A percentile compares a stretch with the other conserved stretches of the same genome.
These are phyloP conservation scores for Hippocampus kuda DNA, from an alignment of 2,797 vertebrate species.

Conservation along the genomic window DNA sequence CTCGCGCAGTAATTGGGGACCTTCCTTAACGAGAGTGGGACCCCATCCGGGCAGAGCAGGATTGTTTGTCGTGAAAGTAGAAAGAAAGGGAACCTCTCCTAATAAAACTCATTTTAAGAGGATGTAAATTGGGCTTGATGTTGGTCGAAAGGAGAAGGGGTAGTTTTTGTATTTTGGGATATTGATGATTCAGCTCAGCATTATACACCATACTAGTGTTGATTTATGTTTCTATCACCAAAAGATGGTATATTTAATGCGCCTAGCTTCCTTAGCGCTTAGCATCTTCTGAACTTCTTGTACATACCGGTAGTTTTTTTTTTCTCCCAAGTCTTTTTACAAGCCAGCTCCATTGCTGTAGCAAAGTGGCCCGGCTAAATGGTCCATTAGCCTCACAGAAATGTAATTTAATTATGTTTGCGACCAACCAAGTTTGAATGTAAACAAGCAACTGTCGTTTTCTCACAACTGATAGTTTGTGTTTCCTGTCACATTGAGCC, in stretches of 20 bases:
- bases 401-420: too few species aligned
- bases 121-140: background rate
- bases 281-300: background rate
- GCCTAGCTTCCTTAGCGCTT: background rate
- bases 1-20: slow-evolving; percentile 26
- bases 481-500: too few species aligned
- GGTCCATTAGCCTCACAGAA: background rate
- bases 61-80: slow-evolving; percentile 26
- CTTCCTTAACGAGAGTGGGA: slow-evolving; percentile 21
- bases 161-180: too few species aligned
- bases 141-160: too few species aligned
- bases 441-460: too few species aligned
- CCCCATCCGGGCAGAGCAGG: slow-evolving; percentile 9
- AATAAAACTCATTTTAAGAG: background rate
- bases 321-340: background rate
- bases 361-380: background rate
- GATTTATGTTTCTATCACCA: background rate
- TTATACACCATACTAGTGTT: background rate
- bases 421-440: too few species aligned
- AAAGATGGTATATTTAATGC: background rate
- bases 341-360: background rate
- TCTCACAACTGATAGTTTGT: too few species aligned
- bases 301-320: too few species aligned
- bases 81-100: background rate
- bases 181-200: too few species aligned